These are phyloP conservation scores for Rhyacophila brunnea DNA, from an alignment of 1,140 invertebrate species.

Conservation along the genomic window DNA sequence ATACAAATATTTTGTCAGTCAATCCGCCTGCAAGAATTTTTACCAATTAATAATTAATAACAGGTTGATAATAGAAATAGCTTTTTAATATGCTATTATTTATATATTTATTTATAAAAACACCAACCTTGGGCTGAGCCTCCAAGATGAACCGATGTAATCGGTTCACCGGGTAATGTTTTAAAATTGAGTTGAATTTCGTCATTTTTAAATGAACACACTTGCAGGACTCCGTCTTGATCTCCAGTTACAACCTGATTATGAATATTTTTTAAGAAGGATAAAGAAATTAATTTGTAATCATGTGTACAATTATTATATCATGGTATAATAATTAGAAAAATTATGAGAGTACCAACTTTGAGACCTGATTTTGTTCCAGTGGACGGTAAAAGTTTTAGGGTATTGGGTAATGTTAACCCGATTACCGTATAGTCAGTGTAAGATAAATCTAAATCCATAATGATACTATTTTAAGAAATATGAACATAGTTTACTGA, in stretches of 20 bases:
- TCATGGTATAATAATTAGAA: no score
- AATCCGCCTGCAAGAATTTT: constrained; percentile 20
- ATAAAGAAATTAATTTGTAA: no score
- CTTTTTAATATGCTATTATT: not conserved
- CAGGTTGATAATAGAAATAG: constrained; percentile 1
- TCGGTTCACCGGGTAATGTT: constrained; percentile 32
- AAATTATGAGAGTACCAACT: no score
- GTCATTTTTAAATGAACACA: constrained; percentile 30
- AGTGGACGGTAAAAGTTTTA: constrained; percentile 23
- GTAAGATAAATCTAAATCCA: constrained; percentile 31
- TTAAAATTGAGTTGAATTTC: constrained; percentile 31
- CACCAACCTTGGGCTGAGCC: constrained; percentile 29
- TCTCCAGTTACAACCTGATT: constrained; percentile 25
- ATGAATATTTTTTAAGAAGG: not conserved
- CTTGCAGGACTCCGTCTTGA: constrained; percentile 31
- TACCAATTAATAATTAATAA: no score
- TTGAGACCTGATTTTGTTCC: constrained; percentile 23
- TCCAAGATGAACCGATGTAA: constrained; percentile 28
- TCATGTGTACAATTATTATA: no score
- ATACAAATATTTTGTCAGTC: constrained; percentile 31
- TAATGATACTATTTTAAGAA: not conserved
- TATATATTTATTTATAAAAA: not conserved
- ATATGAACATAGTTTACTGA: no score
- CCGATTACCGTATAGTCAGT: constrained; percentile 28
- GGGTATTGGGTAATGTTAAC: constrained; percentile 25